A percentile compares a stretch with the other conserved stretches of the same genome.
Evolutionary conservation across 2,113 vertebrate species (phyloP).

Genomic region (Psilopogon haemacephalus): DNA sequence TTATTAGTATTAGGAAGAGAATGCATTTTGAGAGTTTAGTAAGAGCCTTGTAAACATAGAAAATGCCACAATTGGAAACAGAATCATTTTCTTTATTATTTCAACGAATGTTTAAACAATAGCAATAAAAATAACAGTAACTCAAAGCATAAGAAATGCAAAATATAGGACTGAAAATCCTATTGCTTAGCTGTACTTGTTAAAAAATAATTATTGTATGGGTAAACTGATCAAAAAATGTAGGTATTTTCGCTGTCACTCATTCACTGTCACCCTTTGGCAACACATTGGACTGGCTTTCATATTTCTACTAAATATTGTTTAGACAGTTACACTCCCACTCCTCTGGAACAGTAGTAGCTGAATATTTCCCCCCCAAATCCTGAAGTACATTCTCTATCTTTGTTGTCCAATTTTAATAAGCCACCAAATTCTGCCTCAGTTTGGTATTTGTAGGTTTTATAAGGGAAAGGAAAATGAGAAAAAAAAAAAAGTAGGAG

Average conservation of each 20-base stretch:
- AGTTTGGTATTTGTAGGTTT: not conserved
- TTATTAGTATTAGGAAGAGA: not conserved
- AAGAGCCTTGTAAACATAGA: not conserved
- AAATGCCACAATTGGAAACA: not conserved
- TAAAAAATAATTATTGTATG: not conserved
- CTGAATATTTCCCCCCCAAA: not conserved
- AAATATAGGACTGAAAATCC: not conserved
- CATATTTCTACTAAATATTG: not conserved
- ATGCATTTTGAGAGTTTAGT: not conserved
- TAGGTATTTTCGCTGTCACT: constrained; percentile 39
- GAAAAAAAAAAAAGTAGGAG: too few relatives aligned
- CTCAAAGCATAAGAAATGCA: not conserved
- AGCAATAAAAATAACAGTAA: not conserved
- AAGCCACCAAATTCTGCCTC: not conserved
- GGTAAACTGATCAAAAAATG: not conserved
- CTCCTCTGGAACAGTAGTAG: not conserved
- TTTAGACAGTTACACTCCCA: not conserved
- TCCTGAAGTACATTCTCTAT: not conserved
- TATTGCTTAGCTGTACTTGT: not conserved
- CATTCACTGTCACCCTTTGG: constrained; percentile 27
- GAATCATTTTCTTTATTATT: not conserved
- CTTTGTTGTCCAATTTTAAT: not conserved
- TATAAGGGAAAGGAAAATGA: not conserved
- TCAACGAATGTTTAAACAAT: constrained; percentile 4
- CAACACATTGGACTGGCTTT: constrained; percentile 11